Evolutionary conservation across 2,888 invertebrate genomes (phyloP).

Genomic region (Xiphydria camelus): DNA sequence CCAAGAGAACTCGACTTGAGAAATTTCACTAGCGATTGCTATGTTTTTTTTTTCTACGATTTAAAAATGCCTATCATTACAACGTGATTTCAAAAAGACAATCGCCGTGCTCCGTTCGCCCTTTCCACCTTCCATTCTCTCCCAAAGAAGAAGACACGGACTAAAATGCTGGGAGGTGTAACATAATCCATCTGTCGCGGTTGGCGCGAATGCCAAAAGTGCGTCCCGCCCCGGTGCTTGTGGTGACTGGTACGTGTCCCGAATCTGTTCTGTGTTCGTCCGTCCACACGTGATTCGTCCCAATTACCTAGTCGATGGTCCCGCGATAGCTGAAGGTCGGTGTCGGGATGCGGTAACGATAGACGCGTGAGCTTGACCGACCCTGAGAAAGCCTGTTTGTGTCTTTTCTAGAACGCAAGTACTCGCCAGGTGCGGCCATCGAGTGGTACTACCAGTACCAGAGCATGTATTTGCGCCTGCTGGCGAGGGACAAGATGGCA

Average conservation of each 20-base stretch:
- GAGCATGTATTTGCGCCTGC: conserved; percentile 38
- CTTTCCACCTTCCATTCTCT: no score
- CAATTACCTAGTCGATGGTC: conserved; percentile 8
- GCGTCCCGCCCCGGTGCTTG: conserved; percentile 20
- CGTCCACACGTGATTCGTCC: conserved; percentile 17
- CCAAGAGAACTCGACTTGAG: no score
- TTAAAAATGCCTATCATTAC: no score
- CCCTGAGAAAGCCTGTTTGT: conserved; percentile 17
- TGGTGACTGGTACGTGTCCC: conserved; percentile 38
- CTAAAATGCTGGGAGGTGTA: no score
- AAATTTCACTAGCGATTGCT: no score
- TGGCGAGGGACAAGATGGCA: conserved; percentile 38
- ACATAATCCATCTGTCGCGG: no score
- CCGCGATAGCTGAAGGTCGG: conserved; percentile 1
- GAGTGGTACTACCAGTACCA: conserved; percentile 47
- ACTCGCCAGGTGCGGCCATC: conserved; percentile 35
- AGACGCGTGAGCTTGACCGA: background rate
- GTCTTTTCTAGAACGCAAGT: conserved; percentile 40
- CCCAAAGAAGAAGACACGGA: no score
- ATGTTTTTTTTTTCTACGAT: no score
- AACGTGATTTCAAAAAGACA: no score
- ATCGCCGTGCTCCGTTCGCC: no score
- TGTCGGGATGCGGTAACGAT: conserved; percentile 1
- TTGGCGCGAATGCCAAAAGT: no score
- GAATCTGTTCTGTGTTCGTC: conserved; percentile 33